A percentile compares a stretch with the other conserved stretches of the same genome.
Conservation (phyloP, 2,888 invertebrate species). For the Torymus aiolomorphi region DNA sequence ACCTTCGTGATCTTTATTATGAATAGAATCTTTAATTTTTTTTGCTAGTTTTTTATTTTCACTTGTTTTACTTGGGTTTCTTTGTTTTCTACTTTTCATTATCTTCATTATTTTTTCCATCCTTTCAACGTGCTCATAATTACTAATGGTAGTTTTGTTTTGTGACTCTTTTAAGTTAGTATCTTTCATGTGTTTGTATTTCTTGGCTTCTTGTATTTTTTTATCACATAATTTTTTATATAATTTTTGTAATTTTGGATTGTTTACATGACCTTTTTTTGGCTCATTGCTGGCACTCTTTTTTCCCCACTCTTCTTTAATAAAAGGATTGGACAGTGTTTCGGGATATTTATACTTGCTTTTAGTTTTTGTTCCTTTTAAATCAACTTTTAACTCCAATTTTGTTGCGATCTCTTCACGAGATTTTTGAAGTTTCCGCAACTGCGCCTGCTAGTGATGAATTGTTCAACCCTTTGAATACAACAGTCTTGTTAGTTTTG, state of each 20-base stretch:
- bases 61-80: too few species aligned
- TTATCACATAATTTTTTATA: neutral
- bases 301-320: slow-evolving; percentile 34
- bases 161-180: neutral
- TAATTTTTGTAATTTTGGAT: neutral
- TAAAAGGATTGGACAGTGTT: slow-evolving; percentile 17
- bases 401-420: neutral
- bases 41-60: too few species aligned
- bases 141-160: neutral
- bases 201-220: neutral
- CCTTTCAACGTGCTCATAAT: too few species aligned
- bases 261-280: slow-evolving; percentile 2
- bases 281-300: slow-evolving; percentile 4
- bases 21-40: too few species aligned
- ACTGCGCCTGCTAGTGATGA: slow-evolving; percentile 10
- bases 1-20: too few species aligned
- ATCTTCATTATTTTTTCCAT: too few species aligned
- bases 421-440: neutral
- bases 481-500: slow-evolving; percentile 11
- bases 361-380: slow-evolving; percentile 25
- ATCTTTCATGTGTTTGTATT: neutral
- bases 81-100: too few species aligned
- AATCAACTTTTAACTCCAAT: neutral
- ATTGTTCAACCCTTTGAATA: neutral
- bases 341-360: slow-evolving; percentile 36